Conservation (phyloP, 2,888 invertebrate genomes). For the Crioceris asparagi region DNA sequence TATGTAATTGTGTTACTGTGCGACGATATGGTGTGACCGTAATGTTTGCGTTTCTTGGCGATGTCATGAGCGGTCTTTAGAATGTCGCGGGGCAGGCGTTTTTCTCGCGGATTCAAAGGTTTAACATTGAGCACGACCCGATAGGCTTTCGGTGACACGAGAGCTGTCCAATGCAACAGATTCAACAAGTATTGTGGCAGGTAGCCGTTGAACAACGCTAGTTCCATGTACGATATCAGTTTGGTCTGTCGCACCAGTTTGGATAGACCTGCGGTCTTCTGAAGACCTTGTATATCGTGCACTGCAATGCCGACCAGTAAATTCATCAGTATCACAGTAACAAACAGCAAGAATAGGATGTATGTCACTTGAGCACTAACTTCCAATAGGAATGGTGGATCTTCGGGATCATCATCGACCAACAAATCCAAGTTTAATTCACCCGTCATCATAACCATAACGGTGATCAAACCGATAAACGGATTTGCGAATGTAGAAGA, state of each 20-base stretch:
- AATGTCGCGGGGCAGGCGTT: constrained; percentile 66
- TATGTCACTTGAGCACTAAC: constrained; percentile 76
- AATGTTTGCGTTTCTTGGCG: constrained; percentile 63
- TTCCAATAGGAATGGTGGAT: constrained; percentile 64
- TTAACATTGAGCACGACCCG: constrained; percentile 73
- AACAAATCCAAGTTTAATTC: constrained; percentile 69
- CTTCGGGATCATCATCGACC: constrained; percentile 64
- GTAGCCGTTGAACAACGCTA: constrained; percentile 70
- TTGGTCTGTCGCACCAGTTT: constrained; percentile 78
- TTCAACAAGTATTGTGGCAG: constrained; percentile 64
- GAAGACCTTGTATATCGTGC: constrained; percentile 75
- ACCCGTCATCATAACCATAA: constrained; percentile 83
- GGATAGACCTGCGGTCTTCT: constrained; percentile 75
- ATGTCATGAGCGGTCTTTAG: constrained; percentile 72
- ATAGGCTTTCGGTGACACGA: constrained; percentile 73
- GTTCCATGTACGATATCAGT: constrained; percentile 75
- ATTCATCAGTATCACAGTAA: constrained; percentile 80
- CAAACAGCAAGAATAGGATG: constrained; percentile 68
- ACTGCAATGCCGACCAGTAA: constrained; percentile 78
- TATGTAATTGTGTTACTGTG: constrained; percentile 53
- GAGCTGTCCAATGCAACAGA: constrained; percentile 64
- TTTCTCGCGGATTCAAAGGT: constrained; percentile 73
- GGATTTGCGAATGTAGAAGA: constrained; percentile 75
- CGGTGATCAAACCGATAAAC: constrained; percentile 74
- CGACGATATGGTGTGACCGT: constrained; percentile 57